Base-by-base conservation (phyloP, 1,140 invertebrate genomes). In the Drusus annulatus region DNA sequence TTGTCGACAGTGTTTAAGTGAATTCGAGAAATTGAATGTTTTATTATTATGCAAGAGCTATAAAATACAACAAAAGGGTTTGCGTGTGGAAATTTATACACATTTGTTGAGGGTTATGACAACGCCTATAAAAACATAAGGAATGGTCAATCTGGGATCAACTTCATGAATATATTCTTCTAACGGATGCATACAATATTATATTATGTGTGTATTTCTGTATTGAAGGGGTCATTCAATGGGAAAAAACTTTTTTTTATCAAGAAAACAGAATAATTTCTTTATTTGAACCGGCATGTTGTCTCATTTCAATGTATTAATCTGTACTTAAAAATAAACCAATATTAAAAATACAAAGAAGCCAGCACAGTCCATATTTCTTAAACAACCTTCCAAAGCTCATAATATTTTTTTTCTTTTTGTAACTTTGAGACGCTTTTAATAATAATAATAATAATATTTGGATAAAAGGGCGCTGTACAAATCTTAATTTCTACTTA, bases 61-160 rank as follows among this genome's bases (percentile, higher is more conserved):
- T 52, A 77, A 77, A 77, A 50, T 31, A 63, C n/a, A 19, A 21
- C 36, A 63, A 65, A 2, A 63, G 28, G n/a, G 8, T 45, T 36
- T 68, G 36, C 76, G 60, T 68, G 36, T 68, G 60, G 51, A 65
- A 51, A 51, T 52, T 77, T 65, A 68, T 31, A 65, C 62, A 16
- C 36, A 19, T 52, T 77, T 77, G 76, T 77, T 65, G 45, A n/a
- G 45, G 13, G 51, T 77, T 54, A 77, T 77, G 76, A 25, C 76
- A 63, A 77, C 76, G 31, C 76, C 76, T 16, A 54, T 77, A 77
- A 77, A 77, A 28, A 8, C 31, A 36, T 62, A 60, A 76, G 54
- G 19, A 60, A 60, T 21, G 74, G 74, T 76, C 74, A 76, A 62
- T 45, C 25, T 31, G n/a, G 28, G 13, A 25, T 31, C 36, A 16